These are phyloP conservation scores for Porites cylindrica DNA, from an alignment of 92 coral and sea anemone species.

Conservation along the genomic window DNA sequence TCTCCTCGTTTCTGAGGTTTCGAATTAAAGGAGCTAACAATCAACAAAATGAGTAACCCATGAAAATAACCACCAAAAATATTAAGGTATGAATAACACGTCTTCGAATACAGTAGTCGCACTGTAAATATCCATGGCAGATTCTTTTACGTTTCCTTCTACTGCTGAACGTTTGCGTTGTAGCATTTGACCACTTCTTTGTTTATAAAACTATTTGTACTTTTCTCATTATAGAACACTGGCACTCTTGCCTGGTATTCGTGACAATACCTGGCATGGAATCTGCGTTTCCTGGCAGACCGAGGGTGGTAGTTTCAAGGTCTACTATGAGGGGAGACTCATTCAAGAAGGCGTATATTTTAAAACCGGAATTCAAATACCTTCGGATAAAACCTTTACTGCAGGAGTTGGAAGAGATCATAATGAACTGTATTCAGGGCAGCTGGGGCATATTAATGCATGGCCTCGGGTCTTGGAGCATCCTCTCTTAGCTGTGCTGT, in stretches of 20 bases:
- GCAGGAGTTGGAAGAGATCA: neutral
- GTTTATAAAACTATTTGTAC: too few relatives aligned
- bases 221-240: neutral
- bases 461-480: constrained; percentile 59
- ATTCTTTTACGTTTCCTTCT: too few relatives aligned
- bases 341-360: neutral
- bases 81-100: too few relatives aligned
- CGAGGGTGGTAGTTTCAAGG: neutral
- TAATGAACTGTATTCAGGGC: neutral
- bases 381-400: neutral
- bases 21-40: too few relatives aligned
- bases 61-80: too few relatives aligned
- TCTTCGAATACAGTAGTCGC: too few relatives aligned
- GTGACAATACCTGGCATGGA: constrained; percentile 16
- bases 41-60: too few relatives aligned
- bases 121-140: too few relatives aligned
- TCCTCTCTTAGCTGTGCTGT: constrained; percentile 33
- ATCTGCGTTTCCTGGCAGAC: constrained; percentile 35
- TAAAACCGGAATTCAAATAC: neutral
- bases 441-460: constrained; percentile 41
- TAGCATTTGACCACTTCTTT: too few relatives aligned
- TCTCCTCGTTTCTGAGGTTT: too few relatives aligned
- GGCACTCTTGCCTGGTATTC: neutral
- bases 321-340: constrained; percentile 19
- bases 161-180: too few relatives aligned